phyloP scores from a whole-genome alignment of 2,888 invertebrate genomes.

The Hemithea aestivaria region DNA sequence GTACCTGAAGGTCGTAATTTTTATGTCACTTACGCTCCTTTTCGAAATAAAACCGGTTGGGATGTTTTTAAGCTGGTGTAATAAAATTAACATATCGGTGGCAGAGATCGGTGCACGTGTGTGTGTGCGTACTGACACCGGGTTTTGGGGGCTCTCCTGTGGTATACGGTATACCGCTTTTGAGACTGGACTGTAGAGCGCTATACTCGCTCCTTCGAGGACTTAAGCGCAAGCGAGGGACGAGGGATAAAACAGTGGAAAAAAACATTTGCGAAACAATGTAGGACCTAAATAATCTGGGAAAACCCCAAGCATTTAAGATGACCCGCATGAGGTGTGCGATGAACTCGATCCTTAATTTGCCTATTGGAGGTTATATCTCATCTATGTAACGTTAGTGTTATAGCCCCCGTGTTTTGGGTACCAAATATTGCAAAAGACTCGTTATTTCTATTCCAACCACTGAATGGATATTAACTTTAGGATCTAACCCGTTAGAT shows the following conservation, averaged over 20 bases:
- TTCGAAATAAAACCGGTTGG: constrained; percentile 71
- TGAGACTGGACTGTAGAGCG: background rate
- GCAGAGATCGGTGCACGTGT: constrained; percentile 57
- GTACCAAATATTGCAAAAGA: too few species aligned
- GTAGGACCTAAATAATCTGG: background rate
- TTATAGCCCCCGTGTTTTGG: too few species aligned
- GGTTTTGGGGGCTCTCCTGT: constrained; percentile 36
- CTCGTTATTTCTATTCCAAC: too few species aligned
- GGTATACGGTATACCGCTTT: constrained; percentile 1
- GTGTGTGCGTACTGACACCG: constrained; percentile 29
- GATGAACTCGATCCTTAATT: constrained; percentile 13
- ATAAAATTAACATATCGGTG: constrained; percentile 74
- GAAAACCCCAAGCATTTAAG: constrained; percentile 8
- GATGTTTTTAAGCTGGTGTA: constrained; percentile 67
- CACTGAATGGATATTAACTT: too few species aligned
- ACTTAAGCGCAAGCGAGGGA: background rate
- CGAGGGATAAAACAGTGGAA: background rate
- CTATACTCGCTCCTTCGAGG: background rate
- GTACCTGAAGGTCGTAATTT: constrained; percentile 59
- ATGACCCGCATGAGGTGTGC: constrained; percentile 9
- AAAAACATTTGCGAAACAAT: background rate
- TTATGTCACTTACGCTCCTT: constrained; percentile 68
- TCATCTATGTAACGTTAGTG: constrained; percentile 2
- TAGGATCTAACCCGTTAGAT: too few species aligned
- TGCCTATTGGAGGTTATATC: constrained; percentile 6